These are phyloP conservation scores for Gari tellinella DNA, from an alignment of 2,888 invertebrate species.

Conservation along the genomic window DNA sequence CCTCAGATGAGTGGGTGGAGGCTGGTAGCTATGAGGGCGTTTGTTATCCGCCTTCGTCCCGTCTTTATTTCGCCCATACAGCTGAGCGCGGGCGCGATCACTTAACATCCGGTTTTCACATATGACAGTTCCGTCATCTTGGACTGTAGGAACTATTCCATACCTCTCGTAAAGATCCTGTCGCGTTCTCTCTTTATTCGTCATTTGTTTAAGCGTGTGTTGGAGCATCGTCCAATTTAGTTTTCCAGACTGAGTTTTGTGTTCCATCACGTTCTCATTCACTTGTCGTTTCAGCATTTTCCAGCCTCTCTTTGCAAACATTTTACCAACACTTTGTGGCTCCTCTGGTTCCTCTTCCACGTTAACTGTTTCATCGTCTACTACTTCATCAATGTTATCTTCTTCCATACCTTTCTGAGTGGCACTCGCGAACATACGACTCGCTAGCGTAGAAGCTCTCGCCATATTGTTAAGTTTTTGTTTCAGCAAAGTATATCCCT, in stretches of 20 bases:
- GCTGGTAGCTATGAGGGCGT: constrained; percentile 55
- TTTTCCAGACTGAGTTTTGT: constrained; percentile 64
- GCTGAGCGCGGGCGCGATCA: constrained; percentile 59
- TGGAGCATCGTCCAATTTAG: constrained; percentile 71
- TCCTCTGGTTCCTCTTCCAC: constrained; percentile 27
- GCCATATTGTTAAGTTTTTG: constrained; percentile 61
- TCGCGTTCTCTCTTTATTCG: constrained; percentile 68
- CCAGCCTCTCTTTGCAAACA: constrained; percentile 72
- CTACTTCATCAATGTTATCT: constrained; percentile 29
- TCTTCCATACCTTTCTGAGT: constrained; percentile 36
- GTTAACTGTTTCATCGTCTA: neutral
- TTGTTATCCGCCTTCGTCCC: constrained; percentile 20
- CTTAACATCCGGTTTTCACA: constrained; percentile 77
- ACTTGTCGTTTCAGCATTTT: constrained; percentile 69
- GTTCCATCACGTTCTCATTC: constrained; percentile 66
- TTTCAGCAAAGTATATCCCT: constrained; percentile 60
- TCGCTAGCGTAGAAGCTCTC: constrained; percentile 51
- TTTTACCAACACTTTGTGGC: constrained; percentile 36
- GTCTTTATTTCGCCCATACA: constrained; percentile 23
- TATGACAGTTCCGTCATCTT: constrained; percentile 65
- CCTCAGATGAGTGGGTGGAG: constrained; percentile 34
- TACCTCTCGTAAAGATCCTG: constrained; percentile 76
- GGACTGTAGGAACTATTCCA: constrained; percentile 69
- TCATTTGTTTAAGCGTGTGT: constrained; percentile 71
- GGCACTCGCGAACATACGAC: constrained; percentile 42